Percentiles rank a stretch among this genome's conserved stretches.
Conservation (phyloP, 2,888 invertebrate genomes). For the Rotaria macrura region DNA sequence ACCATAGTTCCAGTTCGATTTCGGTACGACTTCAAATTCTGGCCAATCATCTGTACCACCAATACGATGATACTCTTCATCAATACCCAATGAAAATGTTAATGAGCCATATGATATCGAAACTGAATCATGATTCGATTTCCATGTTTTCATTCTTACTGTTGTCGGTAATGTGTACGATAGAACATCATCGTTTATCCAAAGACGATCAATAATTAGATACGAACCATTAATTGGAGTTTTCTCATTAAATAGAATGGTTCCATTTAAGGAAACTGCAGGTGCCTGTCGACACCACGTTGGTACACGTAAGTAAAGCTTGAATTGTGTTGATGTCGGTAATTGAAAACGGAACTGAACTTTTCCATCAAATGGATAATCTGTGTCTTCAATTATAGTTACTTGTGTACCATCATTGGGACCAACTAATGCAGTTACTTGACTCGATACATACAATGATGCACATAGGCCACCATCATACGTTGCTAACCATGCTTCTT, state of each 20-base stretch:
- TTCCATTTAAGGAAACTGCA: not conserved
- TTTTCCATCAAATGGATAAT: constrained; percentile 4
- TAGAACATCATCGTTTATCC: not conserved
- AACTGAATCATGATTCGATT: not conserved
- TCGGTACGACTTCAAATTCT: not conserved
- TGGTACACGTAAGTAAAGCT: not conserved
- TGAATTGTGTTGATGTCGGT: not conserved
- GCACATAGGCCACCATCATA: constrained; percentile 4
- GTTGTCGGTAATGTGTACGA: not conserved
- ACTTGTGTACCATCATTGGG: not conserved
- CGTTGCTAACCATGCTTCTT: not conserved
- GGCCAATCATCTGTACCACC: constrained; percentile 18
- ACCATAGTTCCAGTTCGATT: constrained; percentile 21
- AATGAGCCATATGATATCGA: not conserved
- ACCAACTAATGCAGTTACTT: not conserved
- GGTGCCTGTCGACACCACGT: not conserved
- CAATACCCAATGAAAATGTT: not conserved
- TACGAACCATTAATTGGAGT: not conserved
- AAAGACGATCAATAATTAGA: not conserved
- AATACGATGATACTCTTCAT: not conserved
- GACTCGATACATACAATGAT: not conserved
- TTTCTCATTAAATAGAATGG: not conserved
- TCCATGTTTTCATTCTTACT: not conserved
- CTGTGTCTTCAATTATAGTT: not conserved
- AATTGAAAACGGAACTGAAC: not conserved